Evolutionary conservation across 2,797 vertebrate genomes (phyloP).

Genomic region (Botia kubotai): DNA sequence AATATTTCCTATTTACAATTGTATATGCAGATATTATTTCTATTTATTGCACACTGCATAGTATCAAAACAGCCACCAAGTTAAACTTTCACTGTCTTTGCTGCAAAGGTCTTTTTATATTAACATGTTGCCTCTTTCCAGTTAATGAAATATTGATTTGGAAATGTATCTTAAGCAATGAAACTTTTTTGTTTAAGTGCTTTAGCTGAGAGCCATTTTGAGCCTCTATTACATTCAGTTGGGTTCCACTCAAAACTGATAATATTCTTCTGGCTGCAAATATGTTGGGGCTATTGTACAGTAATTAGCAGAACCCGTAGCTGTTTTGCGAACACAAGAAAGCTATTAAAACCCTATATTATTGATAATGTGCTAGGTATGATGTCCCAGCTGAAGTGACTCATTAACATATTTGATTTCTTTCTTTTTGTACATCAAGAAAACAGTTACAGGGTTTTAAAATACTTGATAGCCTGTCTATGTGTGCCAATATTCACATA

Average conservation of each 20-base stretch:
- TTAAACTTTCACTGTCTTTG: neutral
- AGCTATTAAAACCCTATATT: constrained; percentile 58
- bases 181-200: constrained; percentile 69
- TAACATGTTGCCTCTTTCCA: constrained; percentile 71
- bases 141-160: constrained; percentile 82
- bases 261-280: constrained; percentile 49
- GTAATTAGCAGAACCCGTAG: constrained; percentile 58
- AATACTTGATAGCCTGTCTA: neutral
- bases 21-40: no score
- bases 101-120: constrained; percentile 60
- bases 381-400: constrained; percentile 17
- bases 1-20: neutral
- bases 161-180: constrained; percentile 71
- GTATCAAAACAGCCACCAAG: neutral
- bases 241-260: constrained; percentile 50
- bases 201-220: constrained; percentile 67
- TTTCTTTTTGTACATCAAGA: neutral
- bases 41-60: neutral
- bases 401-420: neutral
- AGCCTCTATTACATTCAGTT: constrained; percentile 68
- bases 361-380: constrained; percentile 55
- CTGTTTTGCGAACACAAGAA: constrained; percentile 45
- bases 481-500: no score
- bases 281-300: constrained; percentile 38
- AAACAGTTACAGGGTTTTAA: neutral